A percentile compares a stretch with the other conserved stretches of the same genome.
These are phyloP conservation scores for Phengaris arion DNA, from an alignment of 2,888 invertebrate genomes.

Conservation along the genomic window DNA sequence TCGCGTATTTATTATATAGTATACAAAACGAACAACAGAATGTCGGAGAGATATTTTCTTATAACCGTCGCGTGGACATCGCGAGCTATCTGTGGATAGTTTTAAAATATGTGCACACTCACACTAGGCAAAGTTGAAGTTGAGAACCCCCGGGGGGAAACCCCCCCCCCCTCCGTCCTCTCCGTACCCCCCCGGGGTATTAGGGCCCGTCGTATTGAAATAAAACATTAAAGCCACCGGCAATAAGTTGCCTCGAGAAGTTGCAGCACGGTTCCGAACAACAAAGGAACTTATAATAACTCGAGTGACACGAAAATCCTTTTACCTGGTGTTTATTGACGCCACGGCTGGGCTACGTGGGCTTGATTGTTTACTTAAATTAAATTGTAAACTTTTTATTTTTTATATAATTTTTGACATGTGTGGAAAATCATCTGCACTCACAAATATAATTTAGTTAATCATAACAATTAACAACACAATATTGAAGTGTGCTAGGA, in stretches of 20 bases:
- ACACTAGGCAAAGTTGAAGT: background rate
- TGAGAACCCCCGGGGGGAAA: slow-evolving; percentile 12
- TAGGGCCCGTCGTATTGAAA: slow-evolving; percentile 19
- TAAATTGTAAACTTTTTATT: too few species aligned
- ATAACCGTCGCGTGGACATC: background rate
- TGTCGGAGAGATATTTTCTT: background rate
- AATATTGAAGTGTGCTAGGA: too few species aligned
- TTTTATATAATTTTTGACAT: too few species aligned
- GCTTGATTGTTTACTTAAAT: background rate
- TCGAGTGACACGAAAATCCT: slow-evolving; percentile 32
- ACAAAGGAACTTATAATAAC: slow-evolving; percentile 17
- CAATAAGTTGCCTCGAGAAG: slow-evolving; percentile 22
- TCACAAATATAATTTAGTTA: too few species aligned
- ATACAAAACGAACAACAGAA: background rate
- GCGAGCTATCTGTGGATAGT: background rate
- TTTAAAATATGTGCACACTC: slow-evolving; percentile 22
- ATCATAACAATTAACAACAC: too few species aligned
- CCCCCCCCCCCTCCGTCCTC: background rate
- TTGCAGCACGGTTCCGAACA: background rate
- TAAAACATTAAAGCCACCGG: slow-evolving; percentile 28
- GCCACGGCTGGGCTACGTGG: slow-evolving; percentile 20
- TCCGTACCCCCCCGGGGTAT: slow-evolving; percentile 4
- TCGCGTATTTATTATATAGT: too few species aligned
- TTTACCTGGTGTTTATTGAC: slow-evolving; percentile 27
- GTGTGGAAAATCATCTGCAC: too few species aligned